phyloP scores from a whole-genome alignment of 37 sponge, comb jelly and placozoan genomes.

The Mnemiopsis leidyi region DNA sequence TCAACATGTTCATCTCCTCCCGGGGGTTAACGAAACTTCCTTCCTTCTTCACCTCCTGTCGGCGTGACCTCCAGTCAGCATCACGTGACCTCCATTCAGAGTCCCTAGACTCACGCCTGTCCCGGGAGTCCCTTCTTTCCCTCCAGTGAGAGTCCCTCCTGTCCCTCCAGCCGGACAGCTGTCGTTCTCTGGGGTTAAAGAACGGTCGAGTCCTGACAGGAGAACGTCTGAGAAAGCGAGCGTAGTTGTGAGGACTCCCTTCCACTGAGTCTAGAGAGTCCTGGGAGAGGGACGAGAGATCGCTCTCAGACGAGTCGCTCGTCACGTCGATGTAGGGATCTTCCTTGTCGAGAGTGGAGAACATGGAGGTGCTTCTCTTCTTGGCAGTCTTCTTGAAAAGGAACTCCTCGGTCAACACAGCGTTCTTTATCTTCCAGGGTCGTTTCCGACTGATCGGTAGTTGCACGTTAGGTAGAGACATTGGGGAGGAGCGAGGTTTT shows the following conservation, averaged over 20 bases:
- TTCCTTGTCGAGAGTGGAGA: not conserved
- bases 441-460: not conserved
- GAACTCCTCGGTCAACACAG: slow-evolving; percentile 36
- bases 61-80: not conserved
- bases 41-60: not conserved
- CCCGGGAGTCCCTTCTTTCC: not conserved
- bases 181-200: not conserved
- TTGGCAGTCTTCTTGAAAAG: slow-evolving; percentile 24
- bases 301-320: slow-evolving; percentile 33
- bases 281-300: slow-evolving; percentile 21
- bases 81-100: not conserved
- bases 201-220: not conserved
- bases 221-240: not conserved
- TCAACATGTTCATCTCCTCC: slow-evolving; percentile 55
- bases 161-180: not conserved
- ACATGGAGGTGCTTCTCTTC: not conserved
- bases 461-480: not conserved
- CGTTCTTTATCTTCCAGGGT: slow-evolving; percentile 15
- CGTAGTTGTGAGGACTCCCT: not conserved
- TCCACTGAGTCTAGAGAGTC: not conserved
- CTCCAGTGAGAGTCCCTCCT: not conserved
- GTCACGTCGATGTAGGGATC: not conserved
- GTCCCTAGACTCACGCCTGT: not conserved
- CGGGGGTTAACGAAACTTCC: not conserved
- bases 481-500: not conserved